Conservation (phyloP, 2,113 vertebrate species). For the Seriola quinqueradiata region DNA sequence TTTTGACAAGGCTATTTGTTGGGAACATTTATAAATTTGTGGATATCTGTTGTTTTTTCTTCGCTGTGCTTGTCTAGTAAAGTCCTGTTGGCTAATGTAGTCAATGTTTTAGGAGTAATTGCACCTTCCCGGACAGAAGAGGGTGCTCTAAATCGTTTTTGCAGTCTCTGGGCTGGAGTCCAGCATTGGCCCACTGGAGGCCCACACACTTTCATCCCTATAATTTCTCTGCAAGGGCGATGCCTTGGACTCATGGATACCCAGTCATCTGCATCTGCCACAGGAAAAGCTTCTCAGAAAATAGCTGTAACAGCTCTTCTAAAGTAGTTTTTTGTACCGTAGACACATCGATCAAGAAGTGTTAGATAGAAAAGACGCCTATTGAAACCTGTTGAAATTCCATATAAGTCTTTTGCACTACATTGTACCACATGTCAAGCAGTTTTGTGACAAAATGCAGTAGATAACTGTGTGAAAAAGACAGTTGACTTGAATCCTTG, state of each 20-base stretch:
- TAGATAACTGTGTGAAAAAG: neutral
- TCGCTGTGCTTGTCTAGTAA: neutral
- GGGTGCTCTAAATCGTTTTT: constrained; percentile 47
- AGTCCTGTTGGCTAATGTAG: too few species aligned
- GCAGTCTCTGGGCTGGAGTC: neutral
- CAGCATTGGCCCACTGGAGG: constrained; percentile 7
- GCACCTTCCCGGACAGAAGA: constrained; percentile 32
- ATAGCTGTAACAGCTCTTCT: constrained; percentile 16
- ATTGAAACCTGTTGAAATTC: too few species aligned
- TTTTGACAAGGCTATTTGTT: neutral
- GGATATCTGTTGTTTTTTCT: neutral
- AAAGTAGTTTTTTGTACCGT: neutral
- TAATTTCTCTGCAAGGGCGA: constrained; percentile 60
- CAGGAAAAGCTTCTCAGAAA: constrained; percentile 42
- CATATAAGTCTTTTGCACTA: too few species aligned
- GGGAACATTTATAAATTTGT: neutral
- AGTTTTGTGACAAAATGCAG: constrained; percentile 10
- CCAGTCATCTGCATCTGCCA: constrained; percentile 54
- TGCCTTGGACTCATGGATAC: constrained; percentile 43
- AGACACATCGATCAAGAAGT: neutral
- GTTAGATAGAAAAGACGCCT: neutral
- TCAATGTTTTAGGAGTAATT: neutral
- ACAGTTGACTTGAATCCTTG: neutral
- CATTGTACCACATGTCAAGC: neutral
- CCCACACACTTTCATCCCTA: constrained; percentile 33